These are phyloP conservation scores for Dermochelys coriacea DNA, from an alignment of 2,797 vertebrate species.

Conservation along the genomic window DNA sequence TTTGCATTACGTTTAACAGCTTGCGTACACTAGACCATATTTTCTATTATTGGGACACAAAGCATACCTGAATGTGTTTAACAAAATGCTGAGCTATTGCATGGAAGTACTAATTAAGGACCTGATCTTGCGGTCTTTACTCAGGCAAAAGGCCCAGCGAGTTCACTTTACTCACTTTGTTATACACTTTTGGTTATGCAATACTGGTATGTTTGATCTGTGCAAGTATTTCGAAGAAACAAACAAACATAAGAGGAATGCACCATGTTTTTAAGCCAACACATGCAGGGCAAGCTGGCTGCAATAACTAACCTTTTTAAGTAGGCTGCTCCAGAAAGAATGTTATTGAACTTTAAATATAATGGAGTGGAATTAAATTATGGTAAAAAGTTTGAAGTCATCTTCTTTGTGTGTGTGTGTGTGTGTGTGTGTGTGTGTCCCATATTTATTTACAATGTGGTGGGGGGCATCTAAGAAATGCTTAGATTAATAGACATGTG, in stretches of 20 bases:
- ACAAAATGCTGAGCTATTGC: not conserved
- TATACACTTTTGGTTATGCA: not conserved
- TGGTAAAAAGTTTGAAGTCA: not conserved
- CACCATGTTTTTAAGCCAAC: not conserved
- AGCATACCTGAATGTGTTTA: not conserved
- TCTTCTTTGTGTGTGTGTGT: not conserved
- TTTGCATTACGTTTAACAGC: not conserved
- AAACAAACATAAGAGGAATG: not conserved
- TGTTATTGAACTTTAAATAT: not conserved
- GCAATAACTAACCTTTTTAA: not conserved
- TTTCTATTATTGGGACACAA: not conserved
- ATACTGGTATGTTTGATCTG: not conserved
- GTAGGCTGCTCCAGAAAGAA: not conserved
- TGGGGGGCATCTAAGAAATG: not conserved
- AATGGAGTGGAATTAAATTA: not conserved
- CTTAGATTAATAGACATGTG: rapidly evolving
- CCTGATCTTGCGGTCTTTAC: not conserved
- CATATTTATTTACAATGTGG: not conserved
- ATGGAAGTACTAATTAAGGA: not conserved
- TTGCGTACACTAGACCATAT: not conserved
- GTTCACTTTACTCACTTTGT: not conserved
- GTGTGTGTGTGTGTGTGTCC: not conserved
- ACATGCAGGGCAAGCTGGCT: not conserved
- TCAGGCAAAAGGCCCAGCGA: not conserved
- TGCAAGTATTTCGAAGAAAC: not conserved